Evolutionary conservation across 2,888 invertebrate genomes (phyloP).

Genomic region (Agrilus mali): DNA sequence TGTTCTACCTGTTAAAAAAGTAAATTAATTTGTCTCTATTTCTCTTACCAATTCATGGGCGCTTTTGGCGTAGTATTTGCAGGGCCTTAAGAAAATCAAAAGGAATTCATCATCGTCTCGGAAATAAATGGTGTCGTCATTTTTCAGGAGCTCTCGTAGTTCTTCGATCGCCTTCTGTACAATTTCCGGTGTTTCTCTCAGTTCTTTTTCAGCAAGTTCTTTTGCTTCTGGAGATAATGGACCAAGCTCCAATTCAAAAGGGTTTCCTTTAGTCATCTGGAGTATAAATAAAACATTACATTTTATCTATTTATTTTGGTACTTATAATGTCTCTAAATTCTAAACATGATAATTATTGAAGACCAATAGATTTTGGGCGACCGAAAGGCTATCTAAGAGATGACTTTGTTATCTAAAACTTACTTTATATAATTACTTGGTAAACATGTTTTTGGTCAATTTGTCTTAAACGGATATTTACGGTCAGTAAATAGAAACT

Average conservation of each 20-base stretch:
- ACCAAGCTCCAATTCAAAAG: constrained; percentile 46
- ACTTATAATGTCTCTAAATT: too few relatives aligned
- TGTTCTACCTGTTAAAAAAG: too few relatives aligned
- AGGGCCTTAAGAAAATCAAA: constrained; percentile 65
- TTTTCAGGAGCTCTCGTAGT: constrained; percentile 47
- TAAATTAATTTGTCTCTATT: too few relatives aligned
- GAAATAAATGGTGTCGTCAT: constrained; percentile 52
- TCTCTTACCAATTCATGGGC: constrained; percentile 59
- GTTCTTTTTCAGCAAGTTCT: constrained; percentile 48
- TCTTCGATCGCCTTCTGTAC: constrained; percentile 46
- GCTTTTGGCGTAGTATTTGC: constrained; percentile 74
- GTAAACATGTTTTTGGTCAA: too few relatives aligned
- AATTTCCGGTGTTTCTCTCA: constrained; percentile 59
- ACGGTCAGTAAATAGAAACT: too few relatives aligned
- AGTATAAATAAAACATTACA: not conserved
- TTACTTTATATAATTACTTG: too few relatives aligned
- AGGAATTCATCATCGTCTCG: constrained; percentile 67
- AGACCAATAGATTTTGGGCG: not conserved
- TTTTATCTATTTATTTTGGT: not conserved
- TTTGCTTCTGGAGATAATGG: constrained; percentile 45
- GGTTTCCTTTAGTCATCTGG: constrained; percentile 28
- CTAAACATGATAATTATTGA: not conserved
- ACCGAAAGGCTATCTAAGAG: not conserved
- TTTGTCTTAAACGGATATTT: too few relatives aligned
- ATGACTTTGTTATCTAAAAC: not conserved